Base-by-base conservation (phyloP, 2,113 vertebrate species). In the Tachuris rubrigastra region DNA sequence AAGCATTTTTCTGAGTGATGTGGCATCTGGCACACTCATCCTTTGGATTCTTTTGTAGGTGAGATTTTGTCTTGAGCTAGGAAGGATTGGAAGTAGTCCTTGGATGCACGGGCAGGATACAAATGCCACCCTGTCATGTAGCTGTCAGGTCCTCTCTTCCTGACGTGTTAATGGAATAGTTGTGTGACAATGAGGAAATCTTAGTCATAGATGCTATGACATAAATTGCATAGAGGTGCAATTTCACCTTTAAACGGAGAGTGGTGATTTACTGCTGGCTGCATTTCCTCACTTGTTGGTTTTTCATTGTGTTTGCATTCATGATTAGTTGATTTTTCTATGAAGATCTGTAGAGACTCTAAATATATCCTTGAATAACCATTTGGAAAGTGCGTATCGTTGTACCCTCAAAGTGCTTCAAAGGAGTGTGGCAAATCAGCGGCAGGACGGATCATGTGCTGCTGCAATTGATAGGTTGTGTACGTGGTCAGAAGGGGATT, bases 31-130 rank as follows among this genome's bases (percentile, higher is more conserved):
- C 74, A 14, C 23, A 1, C 37, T 90, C 21, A 33, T 68, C 37
- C 55, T 93, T 86, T 69, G 86, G 68, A 68, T 56, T 84, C 0
- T 0, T 78, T 87, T 68, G 62, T 89, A 76, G 89, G 78, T 93
- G 85, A 89, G 78, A 76, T 91, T 93, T 94, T 91, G 49, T 59
- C 81, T 85, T 89, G 69, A 91, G 69, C 65, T 71, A 35, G 78
- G 58, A 85, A 68, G 58, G 56, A 42, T 90, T 80, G 85, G 55
- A 87, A 72, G 17, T 47, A 42, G 42, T 78, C 85, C 53, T 79
- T 85, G 85, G 49, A 55, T 60, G 44, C 62, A 53, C 13, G 33
- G 5, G 47, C 58, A 75, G 80, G 76, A 47, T 80, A 39, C 60
- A n/a, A 84, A 49, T 81, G 52, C 66, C 81, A 33, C 68, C 44